Evolutionary conservation across 2,797 vertebrate species (phyloP).

Genomic region (Saxicola maurus): DNA sequence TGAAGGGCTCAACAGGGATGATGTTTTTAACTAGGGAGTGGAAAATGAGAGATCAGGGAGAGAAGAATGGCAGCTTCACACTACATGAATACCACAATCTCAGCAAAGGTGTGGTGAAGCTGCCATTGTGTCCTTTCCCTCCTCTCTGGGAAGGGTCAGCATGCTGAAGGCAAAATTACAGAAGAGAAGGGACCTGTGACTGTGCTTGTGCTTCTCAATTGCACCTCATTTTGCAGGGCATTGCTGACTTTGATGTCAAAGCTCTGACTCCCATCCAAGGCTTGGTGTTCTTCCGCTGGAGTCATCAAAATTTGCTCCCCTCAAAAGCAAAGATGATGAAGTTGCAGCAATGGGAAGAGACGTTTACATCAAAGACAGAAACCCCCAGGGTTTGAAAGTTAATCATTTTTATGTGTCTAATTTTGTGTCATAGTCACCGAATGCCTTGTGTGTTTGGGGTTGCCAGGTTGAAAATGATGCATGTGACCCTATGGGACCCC

Average conservation of each 20-base stretch:
- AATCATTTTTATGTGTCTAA: background rate
- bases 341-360: background rate
- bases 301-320: background rate
- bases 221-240: background rate
- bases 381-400: background rate
- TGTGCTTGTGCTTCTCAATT: background rate
- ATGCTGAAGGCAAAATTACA: background rate
- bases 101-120: background rate
- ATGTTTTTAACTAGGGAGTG: background rate
- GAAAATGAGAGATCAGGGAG: background rate
- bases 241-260: background rate
- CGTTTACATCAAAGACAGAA: background rate
- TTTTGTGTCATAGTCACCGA: background rate
- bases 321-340: background rate
- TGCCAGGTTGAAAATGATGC: constrained; percentile 2
- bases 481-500: background rate
- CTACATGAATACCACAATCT: too few species aligned
- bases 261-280: background rate
- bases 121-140: background rate
- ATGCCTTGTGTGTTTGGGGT: background rate
- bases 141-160: background rate
- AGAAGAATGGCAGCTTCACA: too few species aligned
- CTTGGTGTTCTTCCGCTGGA: background rate
- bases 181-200: background rate
- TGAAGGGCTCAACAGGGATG: background rate